A percentile compares a stretch with the other conserved stretches of the same genome.
These are phyloP conservation scores for Calliopum simillimum DNA, from an alignment of 2,888 invertebrate species.

Conservation along the genomic window DNA sequence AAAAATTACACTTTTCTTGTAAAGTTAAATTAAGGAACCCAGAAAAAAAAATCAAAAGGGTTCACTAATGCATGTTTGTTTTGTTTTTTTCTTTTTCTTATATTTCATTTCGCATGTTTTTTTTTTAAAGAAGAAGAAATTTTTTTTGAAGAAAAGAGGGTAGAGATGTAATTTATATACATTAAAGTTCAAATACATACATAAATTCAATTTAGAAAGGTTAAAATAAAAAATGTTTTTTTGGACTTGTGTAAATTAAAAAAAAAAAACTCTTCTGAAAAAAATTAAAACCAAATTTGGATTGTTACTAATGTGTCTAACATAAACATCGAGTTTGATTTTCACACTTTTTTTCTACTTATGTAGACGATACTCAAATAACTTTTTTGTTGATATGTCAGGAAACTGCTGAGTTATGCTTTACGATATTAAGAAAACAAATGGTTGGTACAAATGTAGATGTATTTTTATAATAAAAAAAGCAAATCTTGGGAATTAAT, in stretches of 20 bases:
- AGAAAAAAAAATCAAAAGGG: slow-evolving; percentile 7
- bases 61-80: slow-evolving; percentile 21
- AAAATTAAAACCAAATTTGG: too few species aligned
- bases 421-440: too few species aligned
- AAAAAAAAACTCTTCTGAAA: too few species aligned
- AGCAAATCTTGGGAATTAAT: too few species aligned
- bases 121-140: neutral
- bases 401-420: too few species aligned
- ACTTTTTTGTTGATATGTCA: too few species aligned
- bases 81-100: slow-evolving; percentile 25
- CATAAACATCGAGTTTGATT: too few species aligned
- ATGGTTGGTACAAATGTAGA: too few species aligned
- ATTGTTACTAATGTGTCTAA: too few species aligned
- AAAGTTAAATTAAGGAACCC: slow-evolving; percentile 11
- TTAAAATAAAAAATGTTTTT: slow-evolving; percentile 32
- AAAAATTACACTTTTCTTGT: neutral
- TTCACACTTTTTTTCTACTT: neutral
- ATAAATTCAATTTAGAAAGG: slow-evolving; percentile 50
- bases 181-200: slow-evolving; percentile 48
- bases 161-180: neutral
- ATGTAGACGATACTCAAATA: neutral
- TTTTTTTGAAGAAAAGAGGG: too few species aligned
- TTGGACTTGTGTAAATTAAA: neutral
- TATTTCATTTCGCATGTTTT: neutral
- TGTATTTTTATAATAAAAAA: neutral